phyloP scores from a whole-genome alignment of 2,797 vertebrate genomes.

The Sternotherus odoratus region DNA sequence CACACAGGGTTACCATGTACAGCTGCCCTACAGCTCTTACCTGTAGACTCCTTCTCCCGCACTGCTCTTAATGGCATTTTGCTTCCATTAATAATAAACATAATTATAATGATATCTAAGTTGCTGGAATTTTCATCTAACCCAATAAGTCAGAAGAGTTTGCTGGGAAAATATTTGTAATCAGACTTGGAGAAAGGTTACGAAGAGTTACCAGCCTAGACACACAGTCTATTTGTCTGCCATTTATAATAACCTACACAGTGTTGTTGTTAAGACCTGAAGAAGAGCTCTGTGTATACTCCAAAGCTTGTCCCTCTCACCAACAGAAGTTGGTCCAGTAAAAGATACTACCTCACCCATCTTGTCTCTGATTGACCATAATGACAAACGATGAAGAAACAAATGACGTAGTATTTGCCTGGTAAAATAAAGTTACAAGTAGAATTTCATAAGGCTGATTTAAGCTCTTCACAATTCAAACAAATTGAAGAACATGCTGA shows the following conservation, averaged over 20 bases:
- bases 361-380: background rate
- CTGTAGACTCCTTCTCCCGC: constrained; percentile 4
- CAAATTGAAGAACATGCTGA: background rate
- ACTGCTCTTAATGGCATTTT: background rate
- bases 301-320: background rate
- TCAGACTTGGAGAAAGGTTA: background rate
- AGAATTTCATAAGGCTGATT: background rate
- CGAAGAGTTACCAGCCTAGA: background rate
- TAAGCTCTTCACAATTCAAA: constrained; percentile 51
- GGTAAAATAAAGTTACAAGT: background rate
- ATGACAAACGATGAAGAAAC: background rate
- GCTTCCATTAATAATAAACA: background rate
- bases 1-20: background rate
- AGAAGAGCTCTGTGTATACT: background rate
- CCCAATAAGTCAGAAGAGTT: background rate
- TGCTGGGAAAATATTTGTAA: constrained; percentile 47
- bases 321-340: background rate
- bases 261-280: background rate
- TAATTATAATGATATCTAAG: background rate
- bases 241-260: background rate
- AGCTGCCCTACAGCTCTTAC: background rate
- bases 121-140: background rate
- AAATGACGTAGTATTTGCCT: background rate
- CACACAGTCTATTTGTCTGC: background rate
- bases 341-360: background rate